A percentile compares a stretch with the other conserved stretches of the same genome.
Conservation (phyloP, 2,888 invertebrate genomes). For the Metacarcinus magister region DNA sequence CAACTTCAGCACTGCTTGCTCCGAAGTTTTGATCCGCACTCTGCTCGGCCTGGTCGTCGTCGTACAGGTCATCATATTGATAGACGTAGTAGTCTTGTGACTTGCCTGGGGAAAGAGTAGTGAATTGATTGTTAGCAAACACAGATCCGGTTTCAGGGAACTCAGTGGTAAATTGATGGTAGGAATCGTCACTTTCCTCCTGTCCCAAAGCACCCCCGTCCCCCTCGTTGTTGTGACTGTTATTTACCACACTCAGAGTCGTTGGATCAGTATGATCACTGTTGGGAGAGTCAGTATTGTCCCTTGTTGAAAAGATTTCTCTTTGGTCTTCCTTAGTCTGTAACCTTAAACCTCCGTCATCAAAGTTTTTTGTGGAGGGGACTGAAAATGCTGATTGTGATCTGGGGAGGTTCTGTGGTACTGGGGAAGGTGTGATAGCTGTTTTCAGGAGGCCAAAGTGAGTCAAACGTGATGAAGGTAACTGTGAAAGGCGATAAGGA, state of each 20-base stretch:
- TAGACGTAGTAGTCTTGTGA: constrained; percentile 73
- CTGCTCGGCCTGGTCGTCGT: neutral
- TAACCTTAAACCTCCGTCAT: neutral
- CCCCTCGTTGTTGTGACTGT: neutral
- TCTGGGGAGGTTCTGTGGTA: neutral
- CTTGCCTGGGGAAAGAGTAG: constrained; percentile 78
- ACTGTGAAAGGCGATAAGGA: constrained; percentile 37
- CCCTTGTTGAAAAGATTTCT: neutral
- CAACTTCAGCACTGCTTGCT: constrained; percentile 70
- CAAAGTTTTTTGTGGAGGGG: neutral
- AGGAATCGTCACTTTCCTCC: constrained; percentile 52
- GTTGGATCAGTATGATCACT: neutral
- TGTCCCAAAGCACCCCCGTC: constrained; percentile 52
- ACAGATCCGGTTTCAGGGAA: constrained; percentile 37
- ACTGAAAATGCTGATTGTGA: neutral
- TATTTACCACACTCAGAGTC: neutral
- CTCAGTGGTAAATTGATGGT: constrained; percentile 58
- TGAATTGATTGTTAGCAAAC: constrained; percentile 75
- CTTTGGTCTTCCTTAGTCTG: neutral
- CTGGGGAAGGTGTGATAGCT: neutral
- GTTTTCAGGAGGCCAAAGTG: neutral
- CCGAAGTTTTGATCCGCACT: constrained; percentile 69
- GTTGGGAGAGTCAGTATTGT: neutral
- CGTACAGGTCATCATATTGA: constrained; percentile 77
- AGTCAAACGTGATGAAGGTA: constrained; percentile 44